Percentiles rank a stretch among this genome's conserved stretches.
Conservation (phyloP, 2,797 vertebrate genomes). For the Notolabrus celidotus region DNA sequence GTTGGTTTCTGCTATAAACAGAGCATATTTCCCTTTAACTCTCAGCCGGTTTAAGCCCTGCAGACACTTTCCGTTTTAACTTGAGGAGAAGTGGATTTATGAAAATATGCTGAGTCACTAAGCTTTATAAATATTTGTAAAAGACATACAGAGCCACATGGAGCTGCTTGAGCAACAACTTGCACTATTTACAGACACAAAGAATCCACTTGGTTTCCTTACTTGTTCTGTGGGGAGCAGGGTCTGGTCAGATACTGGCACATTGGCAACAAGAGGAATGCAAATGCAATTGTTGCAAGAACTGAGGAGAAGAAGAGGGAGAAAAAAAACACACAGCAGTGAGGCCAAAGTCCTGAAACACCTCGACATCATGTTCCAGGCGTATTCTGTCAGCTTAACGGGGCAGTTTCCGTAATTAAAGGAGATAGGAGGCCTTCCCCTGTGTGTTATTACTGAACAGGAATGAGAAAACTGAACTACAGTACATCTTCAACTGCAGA, state of each 20-base stretch:
- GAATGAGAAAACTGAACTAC: constrained; percentile 16
- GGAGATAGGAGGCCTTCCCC: constrained; percentile 10
- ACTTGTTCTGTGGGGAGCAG: constrained; percentile 99
- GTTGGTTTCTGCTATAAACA: neutral
- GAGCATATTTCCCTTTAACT: neutral
- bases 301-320: constrained; percentile 83
- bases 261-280: constrained; percentile 99
- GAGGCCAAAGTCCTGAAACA: constrained; percentile 38
- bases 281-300: constrained; percentile 98
- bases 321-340: constrained; percentile 29
- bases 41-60: neutral
- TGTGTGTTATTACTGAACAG: constrained; percentile 23
- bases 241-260: constrained; percentile 99
- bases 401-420: constrained; percentile 40
- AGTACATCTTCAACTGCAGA: neutral
- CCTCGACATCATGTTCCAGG: constrained; percentile 7
- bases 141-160: neutral
- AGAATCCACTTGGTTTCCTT: constrained; percentile 76
- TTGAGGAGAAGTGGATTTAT: constrained; percentile 1
- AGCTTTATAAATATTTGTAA: constrained; percentile 17
- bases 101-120: constrained; percentile 19
- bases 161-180: constrained; percentile 9
- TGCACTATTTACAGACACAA: constrained; percentile 1
- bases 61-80: neutral
- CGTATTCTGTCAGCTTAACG: constrained; percentile 36